Base-by-base conservation (phyloP, 2,888 invertebrate species). In the Caenorhabditis sp. region DNA sequence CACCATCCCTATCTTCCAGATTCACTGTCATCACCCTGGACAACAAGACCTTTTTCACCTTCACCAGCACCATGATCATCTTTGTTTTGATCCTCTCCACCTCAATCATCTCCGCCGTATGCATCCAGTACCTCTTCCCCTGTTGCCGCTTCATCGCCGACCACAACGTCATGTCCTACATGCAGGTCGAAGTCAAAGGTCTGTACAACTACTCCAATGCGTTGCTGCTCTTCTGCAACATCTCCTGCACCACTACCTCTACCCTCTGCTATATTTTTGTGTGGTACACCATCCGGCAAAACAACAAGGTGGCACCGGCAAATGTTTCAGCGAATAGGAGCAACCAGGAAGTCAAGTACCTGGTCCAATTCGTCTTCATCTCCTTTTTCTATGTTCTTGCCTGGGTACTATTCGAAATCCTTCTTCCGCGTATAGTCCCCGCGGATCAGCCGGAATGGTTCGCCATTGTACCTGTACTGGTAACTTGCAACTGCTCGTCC, bases 281-380 rank as follows among this genome's bases (percentile, higher is more conserved):
- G 2, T 65, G 58, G n/a, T 11, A 13, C 9, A 55, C 64, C 0
- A 50, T 72, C 18, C 32, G 64, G 26, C 64, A 32, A 1, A 44
- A 62, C 0, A 18, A 22, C 2, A 20, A 22, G n/a, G 56, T 8
- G 0, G 28, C 44, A 1, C 18, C 61, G 20, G 28, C 22, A 18
- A 65, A 64, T 24, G 50, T 58, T 11, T 32, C 56, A n/a, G 64
- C 6, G n/a, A 35, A 44, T 11, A 6, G 50, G 18, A 35, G 40
- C 40, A 50, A 53, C 8, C 70, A 70, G 22, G 70, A 70, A 28
- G 28, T 53, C n/a, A 70, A 44, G 70, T 83, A 79, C 51, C 78
- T 82, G 6, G 26, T 82, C 18, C 82, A 85, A 28, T 82, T 85
- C 60, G 60, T 71, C 15, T 71, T 78, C 35, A 85, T 82, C 60